Evolutionary conservation across 2,113 vertebrate genomes (phyloP), one percentile per base, ranked within the genome.

Genomic region (Lophotis ruficrista): DNA sequence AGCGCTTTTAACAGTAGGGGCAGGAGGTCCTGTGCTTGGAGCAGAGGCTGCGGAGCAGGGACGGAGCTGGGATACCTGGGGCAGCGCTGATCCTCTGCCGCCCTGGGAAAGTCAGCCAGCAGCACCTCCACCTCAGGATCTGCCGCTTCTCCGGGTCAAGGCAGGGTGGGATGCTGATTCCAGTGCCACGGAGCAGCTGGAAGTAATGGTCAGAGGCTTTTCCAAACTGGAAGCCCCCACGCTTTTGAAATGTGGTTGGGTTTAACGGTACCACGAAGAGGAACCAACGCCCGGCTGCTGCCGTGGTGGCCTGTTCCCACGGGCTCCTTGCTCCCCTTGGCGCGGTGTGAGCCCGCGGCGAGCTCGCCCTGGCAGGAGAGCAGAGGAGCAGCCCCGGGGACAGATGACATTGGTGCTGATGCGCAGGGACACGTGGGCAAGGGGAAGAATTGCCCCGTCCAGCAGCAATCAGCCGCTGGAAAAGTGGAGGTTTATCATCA

Each of bases 1-100:
- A 9, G 3, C 3, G 0, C 33, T 68, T 64, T 11, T 7, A 38
- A 10, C 60, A 41, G 38, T 1, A 3, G 33, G 33, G 33, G 2
- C 9, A 3, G 14, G 37, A 8, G 62, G 35, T 21, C 2, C 9
- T 1, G 38, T 2, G 66, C 23, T 43, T 1, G 71, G 57, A 54
- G 66, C 65, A 10, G 60, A 15, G 37, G 11, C 38, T 22, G 1
- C 7, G 2, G 8, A 6, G 4, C 48, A 6, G 30, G 53, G 68
- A 18, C 2, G 0, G 41, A 31, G 28, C 15, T 31, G 82, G 77
- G 68, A 37, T 6, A 14, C 18, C 19, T 4, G 30, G 73, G 53
- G 28, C 54, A 2, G 43, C 4, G 3, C 80, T 68, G 61, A 70
- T 16, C 31, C 54, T 12, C 35, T 23, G 60, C 33, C 24, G 0